Base-by-base conservation (phyloP, 2,888 invertebrate genomes). In the Drosophila suboccidentalis region DNA sequence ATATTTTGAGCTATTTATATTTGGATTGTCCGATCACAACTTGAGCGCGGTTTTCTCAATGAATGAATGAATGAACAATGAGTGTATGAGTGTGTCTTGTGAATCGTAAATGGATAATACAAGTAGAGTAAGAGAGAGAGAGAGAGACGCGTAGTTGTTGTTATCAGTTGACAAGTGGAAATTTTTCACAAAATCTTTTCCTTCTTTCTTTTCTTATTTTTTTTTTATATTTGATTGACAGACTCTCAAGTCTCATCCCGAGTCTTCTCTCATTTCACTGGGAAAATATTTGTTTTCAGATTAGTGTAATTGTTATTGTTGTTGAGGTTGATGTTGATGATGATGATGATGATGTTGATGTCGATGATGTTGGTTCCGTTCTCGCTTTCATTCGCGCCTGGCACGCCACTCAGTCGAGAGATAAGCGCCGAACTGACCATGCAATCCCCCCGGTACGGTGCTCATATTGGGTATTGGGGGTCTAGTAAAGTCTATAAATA, bases 161-260 rank as follows among this genome's bases (percentile, higher is more conserved):
- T 77, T 77, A 73, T 77, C 66, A 73, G 61, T 53, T 13, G 44
- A 26, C 36, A 61, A 73, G 70, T 70, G 73, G 66, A 77, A 77
- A 77, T 51, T 64, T 70, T 55, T 76, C 29, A 68, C 76, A 63
- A 32, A 57, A 63, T 58, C 38, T 4, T 38, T 38, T 29, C 8
- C 13, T n/a, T n/a, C 13, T 13, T 38, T 26, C 5, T 17, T 17
- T 44, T 36, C 11, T 15, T 26, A 9, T 29, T 22, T 53, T 29
- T 32, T 17, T 51, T 19, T 32, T 44, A 36, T 49, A 32, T 46
- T 67, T 75, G 63, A 64, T 61, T 67, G 60, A 58, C 67, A 54
- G 53, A 51, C 47, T 53, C 29, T 53, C 29, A 29, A 39, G 13
- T 22, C 22, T 47, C 47, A 49, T 41, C 29, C 13, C 47, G 19